Conservation (phyloP, 1,140 invertebrate species). For the Drosophila simulans region DNA sequence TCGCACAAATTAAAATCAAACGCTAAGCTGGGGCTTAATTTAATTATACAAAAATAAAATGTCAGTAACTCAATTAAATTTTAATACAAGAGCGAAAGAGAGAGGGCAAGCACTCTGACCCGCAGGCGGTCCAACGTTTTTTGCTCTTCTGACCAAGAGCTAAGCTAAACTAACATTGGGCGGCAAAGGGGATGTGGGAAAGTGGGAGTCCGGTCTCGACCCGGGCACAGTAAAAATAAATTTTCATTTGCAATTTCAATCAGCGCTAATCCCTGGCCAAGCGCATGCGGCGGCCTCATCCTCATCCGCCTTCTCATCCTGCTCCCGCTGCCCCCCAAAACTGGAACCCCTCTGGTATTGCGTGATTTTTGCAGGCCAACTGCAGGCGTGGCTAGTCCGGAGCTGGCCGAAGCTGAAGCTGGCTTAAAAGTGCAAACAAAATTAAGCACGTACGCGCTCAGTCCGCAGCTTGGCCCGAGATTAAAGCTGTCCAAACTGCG, state of each 20-base stretch:
- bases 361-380: constrained; percentile 81
- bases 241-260: constrained; percentile 84
- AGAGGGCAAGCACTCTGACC: constrained; percentile 31
- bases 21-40: constrained; percentile 79
- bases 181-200: background rate
- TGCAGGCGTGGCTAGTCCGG: constrained; percentile 62
- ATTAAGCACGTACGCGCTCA: constrained; percentile 80
- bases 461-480: constrained; percentile 63
- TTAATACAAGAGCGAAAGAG: constrained; percentile 63
- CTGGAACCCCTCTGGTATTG: constrained; percentile 35
- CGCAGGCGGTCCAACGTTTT: constrained; percentile 23
- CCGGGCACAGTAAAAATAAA: constrained; percentile 78
- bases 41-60: constrained; percentile 84
- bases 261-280: constrained; percentile 83
- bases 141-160: constrained; percentile 21
- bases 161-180: constrained; percentile 75
- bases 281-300: constrained; percentile 62
- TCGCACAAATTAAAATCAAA: constrained; percentile 84
- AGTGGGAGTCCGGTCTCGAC: constrained; percentile 4
- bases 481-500: constrained; percentile 81
- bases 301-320: background rate
- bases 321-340: background rate
- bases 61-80: constrained; percentile 84
- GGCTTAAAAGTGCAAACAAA: constrained; percentile 82
- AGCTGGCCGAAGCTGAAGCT: constrained; percentile 24